Percentiles rank a stretch among this genome's conserved stretches.
phyloP scores from a whole-genome alignment of 2,888 invertebrate species.

The Volucella inanis region DNA sequence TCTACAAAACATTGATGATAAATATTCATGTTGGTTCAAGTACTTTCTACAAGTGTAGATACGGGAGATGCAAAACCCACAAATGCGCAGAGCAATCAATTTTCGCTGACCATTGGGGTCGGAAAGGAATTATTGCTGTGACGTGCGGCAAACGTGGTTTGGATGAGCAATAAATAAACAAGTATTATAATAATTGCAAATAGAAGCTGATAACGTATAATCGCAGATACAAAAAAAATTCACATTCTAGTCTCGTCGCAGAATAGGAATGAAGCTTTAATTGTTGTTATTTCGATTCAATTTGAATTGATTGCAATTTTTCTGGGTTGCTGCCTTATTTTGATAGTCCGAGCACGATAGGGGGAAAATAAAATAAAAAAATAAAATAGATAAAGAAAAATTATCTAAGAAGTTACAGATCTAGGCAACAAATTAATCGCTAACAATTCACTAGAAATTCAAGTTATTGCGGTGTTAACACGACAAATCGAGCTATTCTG shows the following conservation, averaged over 20 bases:
- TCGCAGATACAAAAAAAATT: constrained; percentile 35
- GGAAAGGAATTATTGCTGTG: constrained; percentile 18
- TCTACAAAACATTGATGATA: constrained; percentile 4
- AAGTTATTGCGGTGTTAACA: too few relatives aligned
- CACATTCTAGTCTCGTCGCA: constrained; percentile 21
- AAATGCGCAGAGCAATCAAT: constrained; percentile 23
- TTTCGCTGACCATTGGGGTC: constrained; percentile 34
- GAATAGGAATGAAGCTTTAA: constrained; percentile 34
- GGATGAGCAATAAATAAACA: constrained; percentile 10
- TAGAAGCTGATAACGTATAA: constrained; percentile 40
- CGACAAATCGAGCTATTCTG: too few relatives aligned
- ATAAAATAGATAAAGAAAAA: too few relatives aligned
- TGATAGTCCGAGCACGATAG: constrained; percentile 35
- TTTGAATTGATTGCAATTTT: constrained; percentile 3
- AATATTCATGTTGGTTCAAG: constrained; percentile 8
- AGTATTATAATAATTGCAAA: background rate
- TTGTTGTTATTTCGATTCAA: constrained; percentile 24
- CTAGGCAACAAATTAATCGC: background rate
- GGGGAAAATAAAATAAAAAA: background rate
- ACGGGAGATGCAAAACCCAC: constrained; percentile 6
- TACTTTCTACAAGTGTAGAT: background rate
- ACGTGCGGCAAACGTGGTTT: constrained; percentile 34
- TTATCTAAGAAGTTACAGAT: background rate
- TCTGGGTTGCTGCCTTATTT: background rate
- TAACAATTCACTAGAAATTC: background rate